Conservation (phyloP, 1,140 invertebrate genomes). For the Pogonus chalceus region DNA sequence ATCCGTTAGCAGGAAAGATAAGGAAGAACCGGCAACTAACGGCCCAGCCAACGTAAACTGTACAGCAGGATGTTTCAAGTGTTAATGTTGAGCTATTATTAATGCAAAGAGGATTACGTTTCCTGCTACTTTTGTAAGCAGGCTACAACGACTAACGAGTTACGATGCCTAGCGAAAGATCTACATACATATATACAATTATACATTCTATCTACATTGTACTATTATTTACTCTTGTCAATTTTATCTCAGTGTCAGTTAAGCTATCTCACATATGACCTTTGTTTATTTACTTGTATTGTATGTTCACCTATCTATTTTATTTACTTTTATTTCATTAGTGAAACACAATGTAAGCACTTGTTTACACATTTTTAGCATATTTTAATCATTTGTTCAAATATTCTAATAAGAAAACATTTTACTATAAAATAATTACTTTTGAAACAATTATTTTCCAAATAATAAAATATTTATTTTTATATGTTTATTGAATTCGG, state of each 20-base stretch:
- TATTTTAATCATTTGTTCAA: too few species aligned
- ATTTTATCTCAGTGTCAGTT: not conserved
- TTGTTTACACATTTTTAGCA: too few species aligned
- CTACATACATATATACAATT: not conserved
- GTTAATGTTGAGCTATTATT: slow-evolving; percentile 18
- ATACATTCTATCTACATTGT: too few species aligned
- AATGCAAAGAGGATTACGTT: slow-evolving; percentile 16
- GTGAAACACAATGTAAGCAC: too few species aligned
- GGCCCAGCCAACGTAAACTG: slow-evolving; percentile 3
- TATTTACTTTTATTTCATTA: too few species aligned
- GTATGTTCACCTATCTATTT: too few species aligned
- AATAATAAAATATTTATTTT: too few species aligned
- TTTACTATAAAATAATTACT: too few species aligned
- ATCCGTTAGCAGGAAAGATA: not conserved
- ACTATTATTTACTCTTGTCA: not conserved
- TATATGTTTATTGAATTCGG: too few species aligned
- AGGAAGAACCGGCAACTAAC: not conserved
- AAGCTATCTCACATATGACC: not conserved
- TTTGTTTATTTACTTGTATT: not conserved
- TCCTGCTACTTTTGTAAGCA: slow-evolving; percentile 8
- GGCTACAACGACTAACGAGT: not conserved
- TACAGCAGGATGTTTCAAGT: slow-evolving; percentile 5
- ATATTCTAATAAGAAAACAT: too few species aligned
- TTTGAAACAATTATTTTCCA: too few species aligned
- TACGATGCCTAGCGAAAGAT: not conserved